Evolutionary conservation across 2,888 invertebrate genomes (phyloP).

Genomic region (Acanthococcus lagerstroemiae): DNA sequence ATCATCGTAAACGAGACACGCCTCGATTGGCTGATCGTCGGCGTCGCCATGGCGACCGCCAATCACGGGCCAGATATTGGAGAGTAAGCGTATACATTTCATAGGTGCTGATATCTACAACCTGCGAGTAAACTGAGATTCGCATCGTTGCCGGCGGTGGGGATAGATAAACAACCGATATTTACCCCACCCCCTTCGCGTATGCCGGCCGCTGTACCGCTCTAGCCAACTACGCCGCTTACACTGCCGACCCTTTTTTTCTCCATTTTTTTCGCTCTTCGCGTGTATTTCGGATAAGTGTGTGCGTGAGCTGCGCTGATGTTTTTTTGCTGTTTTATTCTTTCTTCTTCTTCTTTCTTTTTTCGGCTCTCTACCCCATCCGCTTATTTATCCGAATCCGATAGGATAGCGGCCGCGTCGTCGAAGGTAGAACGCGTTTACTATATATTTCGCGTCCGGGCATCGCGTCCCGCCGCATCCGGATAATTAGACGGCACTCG

Average conservation of each 20-base stretch:
- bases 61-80: conserved; percentile 37
- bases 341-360: neutral
- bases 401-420: conserved; percentile 2
- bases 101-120: conserved; percentile 33
- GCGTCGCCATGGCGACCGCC: conserved; percentile 43
- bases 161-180: conserved; percentile 33
- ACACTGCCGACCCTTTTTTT: conserved; percentile 10
- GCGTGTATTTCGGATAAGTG: too few species aligned
- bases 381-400: conserved; percentile 17
- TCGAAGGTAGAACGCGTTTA: conserved; percentile 9
- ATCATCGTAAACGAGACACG: conserved; percentile 37
- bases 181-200: neutral
- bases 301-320: too few species aligned
- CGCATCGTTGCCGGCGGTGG: conserved; percentile 32
- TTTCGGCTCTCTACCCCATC: neutral
- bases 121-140: conserved; percentile 35
- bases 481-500: neutral
- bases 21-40: conserved; percentile 36
- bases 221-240: conserved; percentile 18
- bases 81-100: conserved; percentile 34
- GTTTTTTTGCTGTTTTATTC: too few species aligned
- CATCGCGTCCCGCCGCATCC: neutral
- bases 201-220: conserved; percentile 9
- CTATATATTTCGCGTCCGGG: neutral
- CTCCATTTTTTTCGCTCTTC: too few species aligned